Evolutionary conservation across 2,888 invertebrate species (phyloP), one percentile per base, ranked within the genome.

Genomic region (Hemicrepidius hirtus): DNA sequence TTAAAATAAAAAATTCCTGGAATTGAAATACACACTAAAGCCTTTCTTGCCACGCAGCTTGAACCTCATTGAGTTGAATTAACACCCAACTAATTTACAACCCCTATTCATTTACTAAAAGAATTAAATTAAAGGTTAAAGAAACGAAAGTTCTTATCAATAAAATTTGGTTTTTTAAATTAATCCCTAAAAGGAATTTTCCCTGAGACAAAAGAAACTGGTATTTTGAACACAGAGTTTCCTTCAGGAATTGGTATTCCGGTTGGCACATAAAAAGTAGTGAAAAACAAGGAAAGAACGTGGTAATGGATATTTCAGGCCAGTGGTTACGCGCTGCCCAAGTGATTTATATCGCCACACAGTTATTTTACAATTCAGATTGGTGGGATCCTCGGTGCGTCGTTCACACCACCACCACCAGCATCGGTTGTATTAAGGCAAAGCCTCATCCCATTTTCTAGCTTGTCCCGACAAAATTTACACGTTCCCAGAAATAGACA

Each of bases 361-460:
- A 21, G 60, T 62, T 63, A 63, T 63, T 67, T 69, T 63, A 55
- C 69, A 69, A 69, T 69, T 68, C 68, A 68, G 68, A 68, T 68
- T 68, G 18, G 60, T 13, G 28, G 41, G 37, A 57, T 57, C 28
- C 37, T 57, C 57, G 57, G 57, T 37, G 18, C 20, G 37, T 50
- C 57, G 57, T 57, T 57, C 57, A 37, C 57, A 37, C 57, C 57
- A 20, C 18, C 57, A 32, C 20, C 57, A 57, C 13, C 44, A 44
- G 44, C 44, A 18, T 13, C 18, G 44, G 44, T 44, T 13, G 44
- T 7, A 28, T 53, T 24, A 53, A 12, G 12, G n/a, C n/a, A 53
- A 21, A 12, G 53, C 24, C 53, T 28, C 53, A 28, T 53, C 12
- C 28, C 53, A 13, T 24, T 53, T 53, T 32, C 6, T 28, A 53